A percentile compares a stretch with the other conserved stretches of the same genome.
phyloP scores from a whole-genome alignment of 2,797 vertebrate species.

The Petrocephalus schoutedeni region DNA sequence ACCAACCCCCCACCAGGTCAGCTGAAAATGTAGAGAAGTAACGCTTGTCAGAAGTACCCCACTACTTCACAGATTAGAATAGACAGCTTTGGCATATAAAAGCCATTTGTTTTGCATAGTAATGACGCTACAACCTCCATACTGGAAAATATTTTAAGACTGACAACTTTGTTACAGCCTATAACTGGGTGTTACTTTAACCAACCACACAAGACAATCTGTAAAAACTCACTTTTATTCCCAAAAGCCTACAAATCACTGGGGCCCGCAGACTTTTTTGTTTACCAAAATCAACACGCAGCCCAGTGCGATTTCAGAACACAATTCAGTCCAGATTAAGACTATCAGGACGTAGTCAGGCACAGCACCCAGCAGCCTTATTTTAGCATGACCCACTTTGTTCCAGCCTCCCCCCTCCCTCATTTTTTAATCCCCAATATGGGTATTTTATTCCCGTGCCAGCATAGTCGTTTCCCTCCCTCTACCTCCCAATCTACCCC shows the following conservation, averaged over 20 bases:
- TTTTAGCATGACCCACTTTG: not conserved
- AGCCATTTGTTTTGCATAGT: not conserved
- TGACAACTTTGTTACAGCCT: not conserved
- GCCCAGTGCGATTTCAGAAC: not conserved
- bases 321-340: not conserved
- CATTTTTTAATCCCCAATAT: slow-evolving; percentile 55
- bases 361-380: not conserved
- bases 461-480: not conserved
- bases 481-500: not conserved
- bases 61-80: not conserved
- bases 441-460: slow-evolving; percentile 38
- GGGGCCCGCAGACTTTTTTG: not conserved
- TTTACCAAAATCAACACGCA: not conserved
- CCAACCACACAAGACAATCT: not conserved
- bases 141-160: not conserved
- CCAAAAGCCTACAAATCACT: not conserved
- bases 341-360: not conserved
- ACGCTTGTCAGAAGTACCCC: not conserved
- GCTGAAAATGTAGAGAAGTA: not conserved
- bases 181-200: not conserved
- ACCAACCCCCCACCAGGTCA: not conserved
- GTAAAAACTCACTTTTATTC: slow-evolving; percentile 2
- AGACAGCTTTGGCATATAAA: not conserved
- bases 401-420: not conserved
- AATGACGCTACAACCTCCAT: not conserved